phyloP scores from a whole-genome alignment of 2,888 invertebrate species.

The Stenichneumon culpator region DNA sequence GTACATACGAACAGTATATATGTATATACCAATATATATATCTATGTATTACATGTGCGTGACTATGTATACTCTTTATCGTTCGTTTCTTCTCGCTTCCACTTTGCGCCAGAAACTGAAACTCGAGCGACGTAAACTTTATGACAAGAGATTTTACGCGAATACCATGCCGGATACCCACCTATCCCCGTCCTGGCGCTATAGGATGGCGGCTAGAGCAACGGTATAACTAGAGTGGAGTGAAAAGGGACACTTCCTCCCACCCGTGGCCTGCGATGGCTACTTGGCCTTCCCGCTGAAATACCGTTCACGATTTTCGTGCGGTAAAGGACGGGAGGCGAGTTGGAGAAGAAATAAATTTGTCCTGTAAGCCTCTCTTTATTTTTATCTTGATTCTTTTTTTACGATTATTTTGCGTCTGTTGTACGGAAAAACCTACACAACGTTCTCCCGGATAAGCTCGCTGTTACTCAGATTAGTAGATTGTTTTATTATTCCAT shows the following conservation, averaged over 20 bases:
- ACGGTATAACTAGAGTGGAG: background rate
- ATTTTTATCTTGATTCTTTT: constrained; percentile 1
- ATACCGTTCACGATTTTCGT: constrained; percentile 31
- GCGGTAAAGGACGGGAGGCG: constrained; percentile 9
- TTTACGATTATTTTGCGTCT: constrained; percentile 14
- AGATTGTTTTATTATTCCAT: no score
- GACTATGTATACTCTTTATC: constrained; percentile 24
- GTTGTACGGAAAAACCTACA: background rate
- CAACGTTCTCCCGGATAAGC: background rate
- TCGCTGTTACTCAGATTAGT: background rate
- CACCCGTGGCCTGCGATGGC: background rate
- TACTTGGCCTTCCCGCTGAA: constrained; percentile 39
- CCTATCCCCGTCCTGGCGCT: constrained; percentile 26
- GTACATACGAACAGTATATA: constrained; percentile 1
- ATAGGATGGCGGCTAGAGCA: constrained; percentile 9
- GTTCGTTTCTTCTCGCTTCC: constrained; percentile 61
- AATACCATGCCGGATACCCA: constrained; percentile 58
- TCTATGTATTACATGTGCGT: background rate
- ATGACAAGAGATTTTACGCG: constrained; percentile 70
- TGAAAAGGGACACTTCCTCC: constrained; percentile 11
- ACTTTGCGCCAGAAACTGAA: constrained; percentile 65
- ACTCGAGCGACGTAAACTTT: constrained; percentile 68
- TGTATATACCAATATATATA: background rate
- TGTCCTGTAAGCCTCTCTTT: background rate
- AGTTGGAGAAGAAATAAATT: constrained; percentile 51